Conservation (phyloP, 1,140 invertebrate species). For the Vanessa tameamea region DNA sequence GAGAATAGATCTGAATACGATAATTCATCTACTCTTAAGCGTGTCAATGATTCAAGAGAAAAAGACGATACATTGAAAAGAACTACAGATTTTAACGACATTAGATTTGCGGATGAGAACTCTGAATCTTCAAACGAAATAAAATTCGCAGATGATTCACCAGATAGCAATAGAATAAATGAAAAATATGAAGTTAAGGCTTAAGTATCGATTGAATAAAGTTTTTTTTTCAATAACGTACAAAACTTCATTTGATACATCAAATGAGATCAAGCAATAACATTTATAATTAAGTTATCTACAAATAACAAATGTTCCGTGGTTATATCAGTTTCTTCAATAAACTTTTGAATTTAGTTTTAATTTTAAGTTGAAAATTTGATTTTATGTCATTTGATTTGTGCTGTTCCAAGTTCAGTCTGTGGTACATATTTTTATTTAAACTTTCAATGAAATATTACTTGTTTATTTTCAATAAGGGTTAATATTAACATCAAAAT, state of each 20-base stretch:
- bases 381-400: too few species aligned
- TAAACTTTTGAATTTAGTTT: too few species aligned
- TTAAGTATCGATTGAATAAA: slow-evolving; percentile 40
- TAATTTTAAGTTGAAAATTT: too few species aligned
- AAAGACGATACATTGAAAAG: slow-evolving; percentile 62
- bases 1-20: slow-evolving; percentile 63
- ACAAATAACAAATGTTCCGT: too few species aligned
- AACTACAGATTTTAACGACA: slow-evolving; percentile 65
- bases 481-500: too few species aligned
- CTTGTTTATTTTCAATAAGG: too few species aligned
- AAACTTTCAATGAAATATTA: too few species aligned
- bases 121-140: slow-evolving; percentile 77
- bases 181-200: slow-evolving; percentile 69
- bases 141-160: slow-evolving; percentile 75
- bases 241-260: not conserved
- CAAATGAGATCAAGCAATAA: too few species aligned
- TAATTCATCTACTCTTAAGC: slow-evolving; percentile 66
- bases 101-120: slow-evolving; percentile 77
- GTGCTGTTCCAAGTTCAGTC: too few species aligned
- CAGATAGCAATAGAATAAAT: slow-evolving; percentile 69
- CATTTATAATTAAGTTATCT: not conserved
- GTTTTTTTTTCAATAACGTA: slow-evolving; percentile 6
- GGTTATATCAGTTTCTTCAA: too few species aligned
- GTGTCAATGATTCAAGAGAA: slow-evolving; percentile 67
- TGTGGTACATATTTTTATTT: too few species aligned